A percentile compares a stretch with the other conserved stretches of the same genome.
phyloP scores from a whole-genome alignment of 2,113 vertebrate species.

The Sorex fumeus region DNA sequence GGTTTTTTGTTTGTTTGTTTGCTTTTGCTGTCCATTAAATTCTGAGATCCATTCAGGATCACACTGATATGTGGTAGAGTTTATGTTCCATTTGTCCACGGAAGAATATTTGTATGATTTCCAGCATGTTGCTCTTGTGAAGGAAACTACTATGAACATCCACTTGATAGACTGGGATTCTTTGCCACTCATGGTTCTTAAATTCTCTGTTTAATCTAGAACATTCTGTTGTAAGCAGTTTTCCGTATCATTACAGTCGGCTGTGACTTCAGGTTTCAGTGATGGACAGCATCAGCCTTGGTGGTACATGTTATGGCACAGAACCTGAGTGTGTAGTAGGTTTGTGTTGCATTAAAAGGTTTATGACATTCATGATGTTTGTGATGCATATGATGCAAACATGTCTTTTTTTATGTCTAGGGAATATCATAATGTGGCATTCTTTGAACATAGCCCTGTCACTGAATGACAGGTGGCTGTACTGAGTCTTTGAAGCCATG shows the following conservation, averaged over 20 bases:
- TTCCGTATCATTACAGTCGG: neutral
- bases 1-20: too few relatives aligned
- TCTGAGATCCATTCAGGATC: neutral
- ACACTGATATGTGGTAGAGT: neutral
- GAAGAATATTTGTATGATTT: conserved; percentile 12
- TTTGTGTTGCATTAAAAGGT: neutral
- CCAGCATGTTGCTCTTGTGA: neutral
- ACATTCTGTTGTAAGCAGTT: neutral
- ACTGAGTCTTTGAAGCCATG: conserved; percentile 15
- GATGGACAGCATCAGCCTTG: neutral
- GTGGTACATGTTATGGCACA: neutral
- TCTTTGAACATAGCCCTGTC: neutral
- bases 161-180: neutral
- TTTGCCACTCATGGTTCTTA: neutral
- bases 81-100: neutral
- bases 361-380: neutral
- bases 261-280: neutral
- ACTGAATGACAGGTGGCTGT: neutral
- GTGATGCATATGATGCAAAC: too few relatives aligned
- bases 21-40: neutral
- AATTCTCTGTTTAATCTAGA: conserved; percentile 21
- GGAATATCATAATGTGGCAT: neutral
- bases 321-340: neutral
- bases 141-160: conserved; percentile 29
- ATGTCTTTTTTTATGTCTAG: neutral